Evolutionary conservation across 2,797 vertebrate genomes (phyloP), one percentile per base, ranked within the genome.

Genomic region (Stomatorhinus walkeri): DNA sequence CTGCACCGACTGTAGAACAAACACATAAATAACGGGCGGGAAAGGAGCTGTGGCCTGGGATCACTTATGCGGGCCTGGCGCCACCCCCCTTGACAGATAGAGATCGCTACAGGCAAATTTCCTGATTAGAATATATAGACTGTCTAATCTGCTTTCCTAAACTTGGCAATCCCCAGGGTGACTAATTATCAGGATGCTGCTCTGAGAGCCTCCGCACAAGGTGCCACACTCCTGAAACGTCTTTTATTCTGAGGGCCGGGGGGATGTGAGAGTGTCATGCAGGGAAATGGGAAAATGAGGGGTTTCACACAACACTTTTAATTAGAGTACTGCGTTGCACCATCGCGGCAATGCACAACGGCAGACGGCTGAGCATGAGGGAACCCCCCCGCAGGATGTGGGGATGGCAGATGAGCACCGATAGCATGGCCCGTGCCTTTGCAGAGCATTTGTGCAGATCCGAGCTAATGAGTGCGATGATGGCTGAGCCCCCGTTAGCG

Each of bases 151-250:
- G 61, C 89, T 91, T 90, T 88, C 48, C 61, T 90, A 61, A 49
- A 46, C 89, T 84, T 32, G 86, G 49, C 64, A 22, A 49, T 76
- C 89, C 88, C 56, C 46, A 56, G 24, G 85, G 86, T 61, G 88
- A 89, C 91, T 91, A 88, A 89, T 92, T 92, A 92, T 90, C 87
- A 51, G 88, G 68, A 89, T 51, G 88, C 87, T 79, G 81, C 84
- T 54, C 79, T n/a, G 79, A 85, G 83, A 87, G 61, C 72, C 85
- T 84, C 36, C 76, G 88, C 64, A 88, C 64, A 68, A 79, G 72
- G 88, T 64, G 40, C 46, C 40, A 61, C 14, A 19, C 36, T 36
- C 24, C 56, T 56, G 72, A 32, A 56, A 54, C 24, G 56, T 51
- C 43, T 88, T 84, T 84, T 51, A 64, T 76, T 46, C 19, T 32